Base-by-base conservation (phyloP, 2,888 invertebrate species). In the Itoplectis maculator region DNA sequence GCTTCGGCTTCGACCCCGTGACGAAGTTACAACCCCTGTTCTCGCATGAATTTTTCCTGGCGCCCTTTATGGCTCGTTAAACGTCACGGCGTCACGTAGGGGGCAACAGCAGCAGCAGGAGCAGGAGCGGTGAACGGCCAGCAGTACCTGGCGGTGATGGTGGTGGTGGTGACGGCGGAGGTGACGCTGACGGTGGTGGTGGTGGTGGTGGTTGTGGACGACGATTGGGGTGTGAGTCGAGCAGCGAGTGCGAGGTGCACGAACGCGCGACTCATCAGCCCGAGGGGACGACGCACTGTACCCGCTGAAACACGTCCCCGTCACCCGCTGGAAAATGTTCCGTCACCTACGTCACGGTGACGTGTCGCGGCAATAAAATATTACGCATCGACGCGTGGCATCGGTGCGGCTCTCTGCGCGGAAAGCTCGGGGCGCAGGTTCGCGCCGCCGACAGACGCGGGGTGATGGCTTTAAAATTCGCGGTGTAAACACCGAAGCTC, bases 41-140 rank as follows among this genome's bases (percentile, higher is more conserved):
- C 42, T 56, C 66, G 75, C 79, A 72, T 78, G 59, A 78, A 80
- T 73, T 81, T 82, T 77, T 79, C 69, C 49, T 76, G 23, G 29
- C 73, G 61, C 42, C 56, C 59, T 84, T 82, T 82, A 85, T 85
- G 75, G 70, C 77, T 85, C 83, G 81, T 83, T 81, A 81, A 83
- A 77, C 78, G 77, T 76, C 70, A 69, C 66, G 42, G 56, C 56
- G 56, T 61, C 61, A 61, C 61, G 56, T 70, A 23, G 70, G 47
- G n/a, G 66, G 59, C 54, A 69, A 61, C 75, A 61, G 37, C 59
- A 37, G 45, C 51, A 18, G 7, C 18, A 42, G 37, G 42, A 18
- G 47, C 20, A 42, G 47, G 20, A 54, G 23, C 49, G 7, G 15
- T 15, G 20, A 54, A 11, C 49, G 7, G 15, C 49, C 15, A 5